A percentile compares a stretch with the other conserved stretches of the same genome.
Conservation (phyloP, 2,888 invertebrate species). For the Andrena flavipes region DNA sequence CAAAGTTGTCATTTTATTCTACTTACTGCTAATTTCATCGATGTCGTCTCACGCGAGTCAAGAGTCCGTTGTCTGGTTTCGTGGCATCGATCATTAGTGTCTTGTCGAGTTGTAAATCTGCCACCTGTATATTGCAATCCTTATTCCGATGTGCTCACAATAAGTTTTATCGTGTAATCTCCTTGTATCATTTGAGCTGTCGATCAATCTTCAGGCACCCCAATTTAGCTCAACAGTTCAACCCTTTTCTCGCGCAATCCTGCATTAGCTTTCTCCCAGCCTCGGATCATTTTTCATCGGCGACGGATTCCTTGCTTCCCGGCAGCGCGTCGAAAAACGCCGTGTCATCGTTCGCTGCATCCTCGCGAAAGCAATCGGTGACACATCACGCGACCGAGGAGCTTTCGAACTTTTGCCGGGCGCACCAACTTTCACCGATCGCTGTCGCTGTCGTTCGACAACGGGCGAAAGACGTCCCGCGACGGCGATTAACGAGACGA, state of each 20-base stretch:
- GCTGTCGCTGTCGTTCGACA: conserved; percentile 49
- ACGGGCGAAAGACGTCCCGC: conserved; percentile 34
- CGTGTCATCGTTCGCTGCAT: conserved; percentile 54
- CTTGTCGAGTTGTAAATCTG: neutral
- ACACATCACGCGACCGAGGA: conserved; percentile 50
- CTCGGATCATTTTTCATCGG: conserved; percentile 63
- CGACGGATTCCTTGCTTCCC: conserved; percentile 42
- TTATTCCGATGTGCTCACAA: neutral
- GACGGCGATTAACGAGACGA: conserved; percentile 68
- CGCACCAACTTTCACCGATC: conserved; percentile 61
- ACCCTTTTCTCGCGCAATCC: conserved; percentile 29
- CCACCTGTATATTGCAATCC: neutral
- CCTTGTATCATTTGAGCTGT: neutral
- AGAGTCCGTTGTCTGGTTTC: neutral
- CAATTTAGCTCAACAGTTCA: conserved; percentile 10
- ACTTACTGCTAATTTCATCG: neutral
- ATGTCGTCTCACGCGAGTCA: neutral
- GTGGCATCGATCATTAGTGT: neutral
- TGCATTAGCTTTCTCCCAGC: conserved; percentile 52
- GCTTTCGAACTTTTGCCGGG: conserved; percentile 68
- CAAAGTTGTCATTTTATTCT: conserved; percentile 1
- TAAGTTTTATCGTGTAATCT: neutral
- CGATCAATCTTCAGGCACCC: neutral
- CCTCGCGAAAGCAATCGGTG: conserved; percentile 61
- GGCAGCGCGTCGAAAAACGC: conserved; percentile 26